A percentile compares a stretch with the other conserved stretches of the same genome.
Evolutionary conservation across 2,797 vertebrate species (phyloP).

Genomic region (Neosilurus hyrtlii): DNA sequence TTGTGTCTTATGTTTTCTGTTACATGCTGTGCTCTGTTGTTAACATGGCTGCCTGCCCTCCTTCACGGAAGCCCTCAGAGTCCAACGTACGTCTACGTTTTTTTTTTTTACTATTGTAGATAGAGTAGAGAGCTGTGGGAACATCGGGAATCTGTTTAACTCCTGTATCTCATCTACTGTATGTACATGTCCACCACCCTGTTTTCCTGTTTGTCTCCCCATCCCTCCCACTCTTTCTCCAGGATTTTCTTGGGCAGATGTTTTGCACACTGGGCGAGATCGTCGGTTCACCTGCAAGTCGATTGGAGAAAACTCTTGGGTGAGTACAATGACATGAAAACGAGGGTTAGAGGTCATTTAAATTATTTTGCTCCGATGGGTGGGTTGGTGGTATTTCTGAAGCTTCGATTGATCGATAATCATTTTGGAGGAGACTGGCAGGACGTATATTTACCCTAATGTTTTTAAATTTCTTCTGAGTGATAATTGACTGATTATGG

Average conservation of each 20-base stretch:
- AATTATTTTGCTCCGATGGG: neutral
- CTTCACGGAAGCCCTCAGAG: slow-evolving; percentile 78
- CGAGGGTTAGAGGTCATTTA: neutral
- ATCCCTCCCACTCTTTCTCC: slow-evolving; percentile 25
- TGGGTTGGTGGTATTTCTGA: neutral
- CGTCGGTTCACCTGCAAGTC: slow-evolving; percentile 89
- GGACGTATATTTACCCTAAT: neutral
- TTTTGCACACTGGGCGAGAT: slow-evolving; percentile 96
- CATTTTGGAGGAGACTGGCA: neutral
- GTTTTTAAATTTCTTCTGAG: neutral
- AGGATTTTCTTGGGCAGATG: slow-evolving; percentile 95
- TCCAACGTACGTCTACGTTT: slow-evolving; percentile 72
- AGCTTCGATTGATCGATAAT: neutral
- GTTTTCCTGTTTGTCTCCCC: neutral
- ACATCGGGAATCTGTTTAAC: slow-evolving; percentile 18
- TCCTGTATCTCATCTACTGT: slow-evolving; percentile 1
- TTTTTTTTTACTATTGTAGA: slow-evolving; percentile 26
- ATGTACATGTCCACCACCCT: slow-evolving; percentile 10
- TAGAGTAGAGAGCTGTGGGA: slow-evolving; percentile 30
- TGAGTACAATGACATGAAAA: slow-evolving; percentile 68
- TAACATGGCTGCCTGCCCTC: slow-evolving; percentile 62
- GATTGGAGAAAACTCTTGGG: slow-evolving; percentile 90
- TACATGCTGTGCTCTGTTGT: slow-evolving; percentile 72
- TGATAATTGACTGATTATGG: neutral
- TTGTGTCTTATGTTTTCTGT: slow-evolving; percentile 76